Evolutionary conservation across 2,797 vertebrate species (phyloP).

Genomic region (Garrulus glandarius): DNA sequence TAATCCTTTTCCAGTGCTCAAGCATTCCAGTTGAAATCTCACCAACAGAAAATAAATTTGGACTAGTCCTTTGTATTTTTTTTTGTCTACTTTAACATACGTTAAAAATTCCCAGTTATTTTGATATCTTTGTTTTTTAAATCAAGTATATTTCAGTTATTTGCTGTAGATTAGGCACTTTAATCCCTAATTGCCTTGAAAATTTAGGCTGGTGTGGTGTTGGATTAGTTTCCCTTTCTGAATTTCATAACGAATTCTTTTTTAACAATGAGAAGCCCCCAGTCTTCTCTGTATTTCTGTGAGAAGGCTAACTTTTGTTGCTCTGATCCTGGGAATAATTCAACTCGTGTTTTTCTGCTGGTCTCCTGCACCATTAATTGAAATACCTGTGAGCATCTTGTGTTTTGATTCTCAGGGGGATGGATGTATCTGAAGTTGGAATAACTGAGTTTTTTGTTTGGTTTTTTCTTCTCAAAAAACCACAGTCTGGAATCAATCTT

Average conservation of each 20-base stretch:
- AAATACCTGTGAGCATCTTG: background rate
- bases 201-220: background rate
- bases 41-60: background rate
- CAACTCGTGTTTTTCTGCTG: background rate
- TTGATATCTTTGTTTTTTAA: background rate
- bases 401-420: background rate
- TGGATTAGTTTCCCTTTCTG: background rate
- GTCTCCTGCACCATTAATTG: background rate
- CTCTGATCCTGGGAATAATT: background rate
- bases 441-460: background rate
- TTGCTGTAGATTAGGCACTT: background rate
- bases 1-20: background rate
- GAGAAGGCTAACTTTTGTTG: background rate
- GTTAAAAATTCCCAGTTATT: background rate
- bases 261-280: background rate
- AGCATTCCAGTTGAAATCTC: background rate
- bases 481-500: background rate
- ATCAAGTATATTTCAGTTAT: background rate
- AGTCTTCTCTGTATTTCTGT: fast-evolving
- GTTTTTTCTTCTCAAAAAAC: background rate
- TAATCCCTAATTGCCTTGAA: background rate
- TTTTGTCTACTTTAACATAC: background rate
- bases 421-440: background rate
- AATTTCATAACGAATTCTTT: background rate
- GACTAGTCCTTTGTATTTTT: background rate